phyloP scores from a whole-genome alignment of 2,113 vertebrate species.

The Pollachius pollachius region DNA sequence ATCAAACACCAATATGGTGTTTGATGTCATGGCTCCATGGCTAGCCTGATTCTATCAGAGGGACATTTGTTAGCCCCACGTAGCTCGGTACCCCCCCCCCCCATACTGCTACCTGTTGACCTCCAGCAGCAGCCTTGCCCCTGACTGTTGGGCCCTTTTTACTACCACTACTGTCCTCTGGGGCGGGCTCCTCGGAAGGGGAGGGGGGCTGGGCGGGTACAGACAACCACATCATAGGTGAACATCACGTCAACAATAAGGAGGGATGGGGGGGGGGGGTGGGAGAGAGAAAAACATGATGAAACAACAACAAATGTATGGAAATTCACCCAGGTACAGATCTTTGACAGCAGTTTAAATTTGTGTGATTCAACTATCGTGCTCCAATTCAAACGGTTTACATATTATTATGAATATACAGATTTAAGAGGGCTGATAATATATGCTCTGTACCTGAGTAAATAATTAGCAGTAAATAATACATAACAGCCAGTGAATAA shows the following conservation, averaged over 20 bases:
- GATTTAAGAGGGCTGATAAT: too few relatives aligned
- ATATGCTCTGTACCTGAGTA: too few relatives aligned
- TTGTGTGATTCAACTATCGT: too few relatives aligned
- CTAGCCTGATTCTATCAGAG: neutral
- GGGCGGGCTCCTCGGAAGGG: constrained; percentile 68
- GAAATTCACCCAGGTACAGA: neutral
- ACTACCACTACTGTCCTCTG: constrained; percentile 78
- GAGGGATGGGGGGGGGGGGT: constrained; percentile 9
- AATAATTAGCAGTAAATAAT: too few relatives aligned
- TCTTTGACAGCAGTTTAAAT: neutral
- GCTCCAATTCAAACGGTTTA: too few relatives aligned
- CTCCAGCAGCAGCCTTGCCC: constrained; percentile 68
- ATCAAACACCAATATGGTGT: too few relatives aligned
- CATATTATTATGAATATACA: too few relatives aligned
- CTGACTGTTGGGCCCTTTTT: constrained; percentile 72
- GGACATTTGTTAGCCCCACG: constrained; percentile 19
- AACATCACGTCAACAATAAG: constrained; percentile 23
- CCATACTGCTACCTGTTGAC: constrained; percentile 73
- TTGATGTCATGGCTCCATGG: neutral
- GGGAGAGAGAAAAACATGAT: neutral
- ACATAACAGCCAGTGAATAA: too few relatives aligned
- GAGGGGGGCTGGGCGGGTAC: constrained; percentile 58
- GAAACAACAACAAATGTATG: neutral
- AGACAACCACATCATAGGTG: constrained; percentile 36
- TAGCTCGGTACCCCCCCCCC: neutral